A percentile compares a stretch with the other conserved stretches of the same genome.
phyloP scores from a whole-genome alignment of 2,888 invertebrate genomes.

The Mesorhabditis spiculigera region DNA sequence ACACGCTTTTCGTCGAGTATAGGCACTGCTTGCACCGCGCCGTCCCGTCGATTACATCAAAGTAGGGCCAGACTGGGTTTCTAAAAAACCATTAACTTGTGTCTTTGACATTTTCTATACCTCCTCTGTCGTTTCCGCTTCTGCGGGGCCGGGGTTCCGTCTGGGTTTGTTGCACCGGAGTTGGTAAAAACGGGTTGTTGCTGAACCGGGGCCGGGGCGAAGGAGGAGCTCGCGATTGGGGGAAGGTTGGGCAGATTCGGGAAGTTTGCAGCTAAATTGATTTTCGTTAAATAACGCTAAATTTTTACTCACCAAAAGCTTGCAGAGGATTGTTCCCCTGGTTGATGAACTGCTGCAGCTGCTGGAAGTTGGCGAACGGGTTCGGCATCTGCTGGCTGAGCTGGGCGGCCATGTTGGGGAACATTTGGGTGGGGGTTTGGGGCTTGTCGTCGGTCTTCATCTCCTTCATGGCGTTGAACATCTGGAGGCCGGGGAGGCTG shows the following conservation, averaged over 20 bases:
- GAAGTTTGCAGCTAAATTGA: neutral
- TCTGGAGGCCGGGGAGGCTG: neutral
- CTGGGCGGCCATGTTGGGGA: conserved; percentile 2
- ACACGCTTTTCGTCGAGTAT: conserved; percentile 51
- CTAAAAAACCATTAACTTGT: conserved; percentile 12
- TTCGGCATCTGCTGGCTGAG: neutral
- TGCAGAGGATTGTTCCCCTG: conserved; percentile 1
- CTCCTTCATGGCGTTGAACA: neutral
- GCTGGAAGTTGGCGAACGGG: neutral
- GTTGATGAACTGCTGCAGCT: neutral
- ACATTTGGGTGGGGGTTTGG: neutral
- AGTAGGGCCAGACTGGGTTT: conserved; percentile 53
- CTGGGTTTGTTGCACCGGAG: neutral
- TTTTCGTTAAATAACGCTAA: neutral
- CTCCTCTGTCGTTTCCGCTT: conserved; percentile 47
- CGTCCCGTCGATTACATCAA: conserved; percentile 43
- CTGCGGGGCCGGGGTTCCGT: conserved; percentile 22
- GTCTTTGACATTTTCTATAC: neutral
- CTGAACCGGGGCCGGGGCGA: neutral
- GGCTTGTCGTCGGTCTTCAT: neutral
- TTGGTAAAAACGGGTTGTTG: neutral
- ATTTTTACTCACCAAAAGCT: neutral
- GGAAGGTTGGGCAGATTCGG: neutral
- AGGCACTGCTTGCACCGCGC: conserved; percentile 47
- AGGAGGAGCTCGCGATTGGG: neutral